phyloP scores from a whole-genome alignment of 2,113 vertebrate genomes.

The Catharus bicknelli region DNA sequence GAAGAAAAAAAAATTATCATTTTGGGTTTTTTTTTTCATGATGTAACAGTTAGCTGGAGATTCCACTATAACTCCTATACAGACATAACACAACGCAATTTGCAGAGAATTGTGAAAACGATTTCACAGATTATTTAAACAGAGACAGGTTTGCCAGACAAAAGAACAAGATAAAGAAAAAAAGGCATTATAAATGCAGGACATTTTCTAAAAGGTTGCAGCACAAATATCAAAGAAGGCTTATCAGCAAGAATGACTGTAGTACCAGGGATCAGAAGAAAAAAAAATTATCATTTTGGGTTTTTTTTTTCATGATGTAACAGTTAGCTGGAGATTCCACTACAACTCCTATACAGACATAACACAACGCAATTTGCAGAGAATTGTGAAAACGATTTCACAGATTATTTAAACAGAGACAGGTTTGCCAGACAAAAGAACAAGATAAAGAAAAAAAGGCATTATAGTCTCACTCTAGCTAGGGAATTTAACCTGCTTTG shows the following conservation, averaged over 20 bases:
- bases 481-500: not conserved
- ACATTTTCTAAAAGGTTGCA: not conserved
- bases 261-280: not conserved
- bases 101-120: not conserved
- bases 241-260: not conserved
- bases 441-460: not conserved
- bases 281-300: not conserved
- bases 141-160: not conserved
- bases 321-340: not conserved
- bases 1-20: not conserved
- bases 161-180: not conserved
- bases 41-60: not conserved
- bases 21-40: fast-evolving
- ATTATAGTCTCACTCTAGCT: not conserved
- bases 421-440: not conserved
- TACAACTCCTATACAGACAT: not conserved
- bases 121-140: not conserved
- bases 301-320: fast-evolving
- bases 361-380: not conserved
- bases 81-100: not conserved
- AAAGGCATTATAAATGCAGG: not conserved
- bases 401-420: not conserved
- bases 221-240: not conserved
- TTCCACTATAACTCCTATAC: not conserved
- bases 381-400: not conserved